phyloP scores from a whole-genome alignment of 2,113 vertebrate genomes.

The Phylloscopus whistleri region DNA sequence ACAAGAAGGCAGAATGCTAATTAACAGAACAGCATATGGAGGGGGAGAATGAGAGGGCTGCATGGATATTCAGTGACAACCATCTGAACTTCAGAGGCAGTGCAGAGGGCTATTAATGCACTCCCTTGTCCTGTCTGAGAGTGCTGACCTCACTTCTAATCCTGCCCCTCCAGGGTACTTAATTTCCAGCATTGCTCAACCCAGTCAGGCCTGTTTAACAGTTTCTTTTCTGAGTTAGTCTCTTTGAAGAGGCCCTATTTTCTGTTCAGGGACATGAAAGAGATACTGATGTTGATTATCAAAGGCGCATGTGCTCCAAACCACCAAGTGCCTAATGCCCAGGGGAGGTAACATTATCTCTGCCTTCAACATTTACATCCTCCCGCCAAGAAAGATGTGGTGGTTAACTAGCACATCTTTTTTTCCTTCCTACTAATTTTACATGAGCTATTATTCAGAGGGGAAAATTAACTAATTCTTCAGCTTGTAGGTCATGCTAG shows the following conservation, averaged over 20 bases:
- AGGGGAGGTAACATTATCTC: slow-evolving; percentile 72
- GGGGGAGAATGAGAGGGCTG: not conserved
- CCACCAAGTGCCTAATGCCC: slow-evolving; percentile 52
- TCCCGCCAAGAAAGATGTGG: slow-evolving; percentile 9
- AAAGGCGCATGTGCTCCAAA: slow-evolving; percentile 72
- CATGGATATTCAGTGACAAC: slow-evolving; percentile 1
- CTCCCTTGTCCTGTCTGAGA: slow-evolving; percentile 20
- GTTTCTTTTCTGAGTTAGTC: slow-evolving; percentile 68
- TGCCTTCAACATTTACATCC: slow-evolving; percentile 59
- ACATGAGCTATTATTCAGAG: slow-evolving; percentile 61
- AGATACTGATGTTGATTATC: slow-evolving; percentile 76
- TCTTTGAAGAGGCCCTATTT: slow-evolving; percentile 73
- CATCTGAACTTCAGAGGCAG: slow-evolving; percentile 10
- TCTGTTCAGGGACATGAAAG: slow-evolving; percentile 76
- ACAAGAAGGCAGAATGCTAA: slow-evolving; percentile 5
- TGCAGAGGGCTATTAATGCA: slow-evolving; percentile 22
- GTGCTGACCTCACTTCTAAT: slow-evolving; percentile 58
- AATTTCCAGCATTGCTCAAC: slow-evolving; percentile 52
- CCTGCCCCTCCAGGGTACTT: slow-evolving; percentile 64
- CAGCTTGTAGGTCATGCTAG: slow-evolving; percentile 57
- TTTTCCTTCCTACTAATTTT: slow-evolving; percentile 61
- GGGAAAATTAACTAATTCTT: slow-evolving; percentile 58
- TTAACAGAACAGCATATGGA: slow-evolving; percentile 23
- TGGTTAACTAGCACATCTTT: slow-evolving; percentile 49
- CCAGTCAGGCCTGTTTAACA: slow-evolving; percentile 64